phyloP scores from a whole-genome alignment of 2,888 invertebrate genomes.

The Helicoverpa assulta region DNA sequence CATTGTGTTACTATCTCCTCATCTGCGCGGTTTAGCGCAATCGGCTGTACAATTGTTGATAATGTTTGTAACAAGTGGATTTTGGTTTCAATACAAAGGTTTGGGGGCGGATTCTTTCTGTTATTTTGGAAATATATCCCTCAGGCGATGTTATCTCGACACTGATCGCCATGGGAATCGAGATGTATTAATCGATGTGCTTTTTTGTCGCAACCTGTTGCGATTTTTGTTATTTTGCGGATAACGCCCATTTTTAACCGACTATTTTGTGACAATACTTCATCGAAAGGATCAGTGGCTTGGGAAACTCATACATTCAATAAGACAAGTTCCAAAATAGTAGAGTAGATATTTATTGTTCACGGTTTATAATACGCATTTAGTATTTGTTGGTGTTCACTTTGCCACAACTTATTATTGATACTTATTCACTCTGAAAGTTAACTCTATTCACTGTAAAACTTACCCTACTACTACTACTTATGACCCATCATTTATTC shows the following conservation, averaged over 20 bases:
- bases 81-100: constrained; percentile 41
- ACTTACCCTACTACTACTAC: too few relatives aligned
- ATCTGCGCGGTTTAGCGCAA: constrained; percentile 50
- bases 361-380: too few relatives aligned
- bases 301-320: too few relatives aligned
- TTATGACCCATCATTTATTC: too few relatives aligned
- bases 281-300: too few relatives aligned
- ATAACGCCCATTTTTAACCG: not conserved
- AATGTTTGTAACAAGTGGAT: constrained; percentile 60
- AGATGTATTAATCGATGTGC: not conserved
- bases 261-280: too few relatives aligned
- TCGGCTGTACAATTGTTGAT: constrained; percentile 40
- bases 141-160: constrained; percentile 45
- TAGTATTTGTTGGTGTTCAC: too few relatives aligned
- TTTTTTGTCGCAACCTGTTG: constrained; percentile 37
- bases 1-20: constrained; percentile 48
- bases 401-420: too few relatives aligned
- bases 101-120: constrained; percentile 29
- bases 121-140: constrained; percentile 54
- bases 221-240: not conserved
- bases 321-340: too few relatives aligned
- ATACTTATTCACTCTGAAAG: too few relatives aligned
- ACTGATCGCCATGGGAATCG: constrained; percentile 51
- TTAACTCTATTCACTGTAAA: too few relatives aligned
- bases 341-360: too few relatives aligned